Base-by-base conservation (phyloP, 2,888 invertebrate species). In the Temnothorax rugatulus region DNA sequence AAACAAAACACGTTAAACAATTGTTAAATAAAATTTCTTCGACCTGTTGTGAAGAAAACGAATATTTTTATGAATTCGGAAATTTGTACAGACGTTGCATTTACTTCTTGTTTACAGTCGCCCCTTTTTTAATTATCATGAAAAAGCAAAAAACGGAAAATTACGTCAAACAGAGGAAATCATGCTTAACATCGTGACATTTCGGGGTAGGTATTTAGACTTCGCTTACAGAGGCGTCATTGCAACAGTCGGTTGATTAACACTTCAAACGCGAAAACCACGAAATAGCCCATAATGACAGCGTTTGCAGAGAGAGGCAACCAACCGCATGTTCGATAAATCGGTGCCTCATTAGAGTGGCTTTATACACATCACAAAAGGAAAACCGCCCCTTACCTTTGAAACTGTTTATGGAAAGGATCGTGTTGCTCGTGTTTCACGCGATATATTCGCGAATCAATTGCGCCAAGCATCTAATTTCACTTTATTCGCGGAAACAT, bases 191-290 rank as follows among this genome's bases (percentile, higher is more conserved):
- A 21, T 54, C 34, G 79, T 83, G 84, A 90, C 85, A 84, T 91
- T 91, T 89, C 85, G 84, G 86, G 84, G 74, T 87, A 90, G 84
- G 74, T 87, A 90, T 90, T 91, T 90, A 91, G 86, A 90, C 88
- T 88, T 89, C 85, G 91, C 90, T 91, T 89, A 86, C 88, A 86
- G 87, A 84, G 86, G 84, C 82, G 69, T 87, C 86, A 88, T 88
- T 85, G 89, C 88, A 82, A 79, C 86, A 87, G 87, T 82, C 89
- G 84, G 88, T 90, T 92, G 91, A 92, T 92, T 93, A 93, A 92
- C 92, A 90, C 90, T 93, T 92, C 88, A 91, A 93, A 92, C 88
- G 88, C 86, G 89, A 90, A 91, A 92, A 91, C 92, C 92, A 81
- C 91, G 92, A 92, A 93, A 92, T 92, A 85, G 91, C 86, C 76